Conservation (phyloP, 2,113 vertebrate genomes). For the Orientallactaga bullata region DNA sequence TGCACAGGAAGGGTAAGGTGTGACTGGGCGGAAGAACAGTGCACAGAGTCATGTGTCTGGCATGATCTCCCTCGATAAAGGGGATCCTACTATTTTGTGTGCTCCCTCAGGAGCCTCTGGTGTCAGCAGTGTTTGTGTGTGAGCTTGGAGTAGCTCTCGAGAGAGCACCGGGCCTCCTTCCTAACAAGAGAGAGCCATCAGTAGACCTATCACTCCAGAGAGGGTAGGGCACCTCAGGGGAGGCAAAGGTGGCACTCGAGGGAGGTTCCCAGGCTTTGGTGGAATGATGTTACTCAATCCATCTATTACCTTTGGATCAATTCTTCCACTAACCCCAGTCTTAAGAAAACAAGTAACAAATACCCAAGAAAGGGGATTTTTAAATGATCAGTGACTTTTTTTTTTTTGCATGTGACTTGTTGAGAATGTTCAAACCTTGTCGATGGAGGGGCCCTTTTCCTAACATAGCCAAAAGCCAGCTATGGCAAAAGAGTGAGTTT, state of each 20-base stretch:
- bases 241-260: not conserved
- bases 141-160: not conserved
- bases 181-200: not conserved
- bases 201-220: not conserved
- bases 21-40: not conserved
- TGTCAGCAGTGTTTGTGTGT: too few relatives aligned
- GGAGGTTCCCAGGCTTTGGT: too few relatives aligned
- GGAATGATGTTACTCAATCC: not conserved
- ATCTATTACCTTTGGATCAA: not conserved
- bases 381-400: not conserved
- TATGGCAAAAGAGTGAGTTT: not conserved
- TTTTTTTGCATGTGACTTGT: not conserved
- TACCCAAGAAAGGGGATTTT: constrained; percentile 19
- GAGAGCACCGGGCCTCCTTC: not conserved
- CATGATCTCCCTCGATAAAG: not conserved
- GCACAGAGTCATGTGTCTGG: not conserved
- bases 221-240: not conserved
- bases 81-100: not conserved
- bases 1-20: not conserved
- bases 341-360: not conserved
- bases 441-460: not conserved
- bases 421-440: not conserved
- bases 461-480: not conserved
- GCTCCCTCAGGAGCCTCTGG: not conserved
- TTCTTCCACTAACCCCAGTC: not conserved